Evolutionary conservation across 2,888 invertebrate genomes (phyloP), one percentile per base, ranked within the genome.

Genomic region (Arenicola marina): DNA sequence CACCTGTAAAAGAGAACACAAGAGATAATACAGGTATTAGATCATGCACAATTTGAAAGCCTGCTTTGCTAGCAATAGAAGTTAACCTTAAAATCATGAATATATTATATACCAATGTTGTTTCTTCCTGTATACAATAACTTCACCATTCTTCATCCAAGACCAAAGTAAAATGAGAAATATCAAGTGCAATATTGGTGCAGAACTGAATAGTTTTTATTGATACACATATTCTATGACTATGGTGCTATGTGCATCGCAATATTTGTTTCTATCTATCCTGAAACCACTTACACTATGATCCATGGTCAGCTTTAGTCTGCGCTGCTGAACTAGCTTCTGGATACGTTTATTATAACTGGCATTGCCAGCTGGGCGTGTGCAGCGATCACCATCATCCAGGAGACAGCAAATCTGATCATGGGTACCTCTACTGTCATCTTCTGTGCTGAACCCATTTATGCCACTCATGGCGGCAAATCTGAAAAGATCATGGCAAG

Each of bases 281-380:
- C 11, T 44, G 3, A 38, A 15, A 7, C 56, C 24, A 84, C 87
- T 85, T 84, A 91, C 91, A 79, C 87, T 87, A 72, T 87, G 89
- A 85, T 96, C 95, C 74, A 92, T 89, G 82, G 89, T 90, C 46
- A 97, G 89, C 82, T 93, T 93, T 46, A 97, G 88, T 77, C 92
- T 89, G 77, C 93, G 88, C 80, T 95, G 94, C 58, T 92, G 91
- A 38, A 95, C 95, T 62, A 92, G 95, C 84, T 95, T 96, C 85
- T 96, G 95, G 76, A 97, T 94, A 73, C 95, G 89, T 84, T 97
- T 96, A 85, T 93, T 95, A 86, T 96, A 97, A 51, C 94, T 92
- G 73, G 97, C 97, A 87, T 94, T 93, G 69, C 94, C 93, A 73
- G 94, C 95, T 61, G 90, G 88, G 79, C 93, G 89, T 70, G 51